phyloP scores from a whole-genome alignment of 2,888 invertebrate genomes.

The Hypsopygia costalis region DNA sequence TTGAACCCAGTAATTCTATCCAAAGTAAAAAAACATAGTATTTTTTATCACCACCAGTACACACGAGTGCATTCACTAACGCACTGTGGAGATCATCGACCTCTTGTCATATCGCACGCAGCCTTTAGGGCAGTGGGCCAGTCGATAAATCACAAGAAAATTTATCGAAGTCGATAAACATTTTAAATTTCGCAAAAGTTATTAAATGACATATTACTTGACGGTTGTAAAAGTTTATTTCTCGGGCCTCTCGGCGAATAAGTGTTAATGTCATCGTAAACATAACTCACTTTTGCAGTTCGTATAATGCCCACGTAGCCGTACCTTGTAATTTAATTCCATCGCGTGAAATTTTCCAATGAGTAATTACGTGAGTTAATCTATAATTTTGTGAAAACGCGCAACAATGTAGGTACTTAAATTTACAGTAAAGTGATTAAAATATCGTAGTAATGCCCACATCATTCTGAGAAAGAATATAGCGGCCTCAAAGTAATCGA shows the following conservation, averaged over 20 bases:
- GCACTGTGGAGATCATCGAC: conserved; percentile 47
- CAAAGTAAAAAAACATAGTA: conserved; percentile 14
- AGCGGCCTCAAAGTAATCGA: too few species aligned
- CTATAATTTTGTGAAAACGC: neutral
- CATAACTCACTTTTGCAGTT: neutral
- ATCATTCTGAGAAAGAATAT: too few species aligned
- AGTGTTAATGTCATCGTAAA: conserved; percentile 1
- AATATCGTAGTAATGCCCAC: too few species aligned
- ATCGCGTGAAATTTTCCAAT: neutral
- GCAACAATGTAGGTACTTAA: neutral
- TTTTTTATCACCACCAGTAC: conserved; percentile 27
- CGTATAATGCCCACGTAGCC: neutral
- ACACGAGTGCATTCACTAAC: conserved; percentile 46
- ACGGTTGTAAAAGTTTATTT: neutral
- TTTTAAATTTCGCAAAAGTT: neutral
- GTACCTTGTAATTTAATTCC: neutral
- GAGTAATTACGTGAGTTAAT: neutral
- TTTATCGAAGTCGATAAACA: conserved; percentile 7
- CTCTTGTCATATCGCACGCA: conserved; percentile 64
- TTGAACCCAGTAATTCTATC: conserved; percentile 1
- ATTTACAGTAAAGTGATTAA: too few species aligned
- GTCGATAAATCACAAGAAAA: conserved; percentile 20
- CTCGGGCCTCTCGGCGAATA: neutral
- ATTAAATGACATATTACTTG: neutral
- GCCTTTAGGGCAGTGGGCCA: conserved; percentile 24